A percentile compares a stretch with the other conserved stretches of the same genome.
These are phyloP conservation scores for Hoplias malabaricus DNA, from an alignment of 2,113 vertebrate genomes.

Conservation along the genomic window DNA sequence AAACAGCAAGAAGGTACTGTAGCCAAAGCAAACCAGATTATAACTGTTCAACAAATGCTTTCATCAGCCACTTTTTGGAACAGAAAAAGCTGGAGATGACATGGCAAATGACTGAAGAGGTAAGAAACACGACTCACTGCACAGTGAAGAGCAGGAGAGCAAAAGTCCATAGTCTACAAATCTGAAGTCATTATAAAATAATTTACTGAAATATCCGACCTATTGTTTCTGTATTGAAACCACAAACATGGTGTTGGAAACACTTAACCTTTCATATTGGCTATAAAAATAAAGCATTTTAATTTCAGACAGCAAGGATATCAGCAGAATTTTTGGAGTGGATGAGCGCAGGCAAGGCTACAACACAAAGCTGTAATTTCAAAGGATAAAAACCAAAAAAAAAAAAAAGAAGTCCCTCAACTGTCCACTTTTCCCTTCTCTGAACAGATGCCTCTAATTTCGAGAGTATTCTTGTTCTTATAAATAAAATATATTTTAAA, in stretches of 20 bases:
- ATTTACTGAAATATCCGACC: too few species aligned
- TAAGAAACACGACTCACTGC: neutral
- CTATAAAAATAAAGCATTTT: too few species aligned
- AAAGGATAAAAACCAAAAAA: neutral
- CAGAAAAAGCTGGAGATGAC: neutral
- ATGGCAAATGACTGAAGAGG: neutral
- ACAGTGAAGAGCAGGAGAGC: neutral
- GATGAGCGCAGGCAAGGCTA: neutral
- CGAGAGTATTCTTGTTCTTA: too few species aligned
- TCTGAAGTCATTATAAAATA: too few species aligned
- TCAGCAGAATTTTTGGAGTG: too few species aligned
- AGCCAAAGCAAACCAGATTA: neutral
- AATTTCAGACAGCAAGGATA: too few species aligned
- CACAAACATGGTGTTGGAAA: neutral
- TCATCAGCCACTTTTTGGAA: neutral
- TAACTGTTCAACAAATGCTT: neutral
- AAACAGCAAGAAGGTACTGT: neutral
- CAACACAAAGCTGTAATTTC: neutral
- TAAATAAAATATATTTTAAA: too few species aligned
- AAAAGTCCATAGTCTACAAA: too few species aligned
- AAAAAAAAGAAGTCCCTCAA: neutral
- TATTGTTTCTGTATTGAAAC: neutral
- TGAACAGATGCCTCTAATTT: neutral
- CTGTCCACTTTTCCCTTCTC: neutral
- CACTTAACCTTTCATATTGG: too few species aligned